Conservation (phyloP, 1,140 invertebrate species). For the Hycleus phaleratus region DNA sequence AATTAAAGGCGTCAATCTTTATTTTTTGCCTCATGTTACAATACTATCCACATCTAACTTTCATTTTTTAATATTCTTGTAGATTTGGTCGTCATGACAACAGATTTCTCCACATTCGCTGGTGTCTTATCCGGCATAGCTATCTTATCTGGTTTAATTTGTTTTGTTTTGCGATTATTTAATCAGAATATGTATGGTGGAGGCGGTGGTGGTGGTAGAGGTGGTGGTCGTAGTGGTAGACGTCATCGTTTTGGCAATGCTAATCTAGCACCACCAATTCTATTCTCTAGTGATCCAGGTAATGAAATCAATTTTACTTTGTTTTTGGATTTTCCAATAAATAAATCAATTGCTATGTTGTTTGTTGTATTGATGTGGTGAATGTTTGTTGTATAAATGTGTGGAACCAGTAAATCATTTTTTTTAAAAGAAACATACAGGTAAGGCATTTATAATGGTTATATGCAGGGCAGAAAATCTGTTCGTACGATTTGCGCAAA, state of each 20-base stretch:
- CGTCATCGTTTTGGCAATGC: constrained; percentile 69
- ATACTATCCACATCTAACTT: background rate
- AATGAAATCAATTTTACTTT: constrained; percentile 10
- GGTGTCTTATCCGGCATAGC: constrained; percentile 74
- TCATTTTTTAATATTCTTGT: constrained; percentile 23
- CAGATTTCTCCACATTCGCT: constrained; percentile 72
- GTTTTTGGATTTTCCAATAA: background rate
- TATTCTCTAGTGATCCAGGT: constrained; percentile 76
- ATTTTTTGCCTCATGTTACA: no score
- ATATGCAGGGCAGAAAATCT: no score
- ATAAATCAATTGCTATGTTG: background rate
- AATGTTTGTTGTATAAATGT: background rate
- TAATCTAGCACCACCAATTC: constrained; percentile 68
- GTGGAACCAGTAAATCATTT: no score
- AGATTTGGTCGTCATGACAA: constrained; percentile 74
- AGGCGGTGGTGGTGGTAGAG: no score
- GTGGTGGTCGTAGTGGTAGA: constrained; percentile 31
- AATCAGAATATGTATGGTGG: constrained; percentile 56
- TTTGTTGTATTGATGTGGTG: background rate
- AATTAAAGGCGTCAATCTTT: no score
- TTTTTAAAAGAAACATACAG: background rate
- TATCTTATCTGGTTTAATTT: constrained; percentile 72
- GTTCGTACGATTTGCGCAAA: no score
- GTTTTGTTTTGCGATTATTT: constrained; percentile 78
- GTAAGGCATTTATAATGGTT: background rate